Conservation (phyloP, 64 coral and sea anemone species). For the Acropora tenuis region DNA sequence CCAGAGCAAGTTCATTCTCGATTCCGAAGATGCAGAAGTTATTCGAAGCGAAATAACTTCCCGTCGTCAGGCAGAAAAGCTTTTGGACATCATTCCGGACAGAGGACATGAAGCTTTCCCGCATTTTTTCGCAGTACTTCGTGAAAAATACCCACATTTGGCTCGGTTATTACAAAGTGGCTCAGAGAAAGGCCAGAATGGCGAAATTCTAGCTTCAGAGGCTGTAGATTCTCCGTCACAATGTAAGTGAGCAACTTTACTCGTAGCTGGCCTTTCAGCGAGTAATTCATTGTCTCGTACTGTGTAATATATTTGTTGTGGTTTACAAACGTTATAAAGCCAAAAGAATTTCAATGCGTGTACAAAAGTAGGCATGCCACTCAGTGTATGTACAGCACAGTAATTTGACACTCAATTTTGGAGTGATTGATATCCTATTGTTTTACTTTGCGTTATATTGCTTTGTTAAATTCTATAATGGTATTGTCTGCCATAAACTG, state of each 20-base stretch:
- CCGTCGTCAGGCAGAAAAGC: slow-evolving; percentile 65
- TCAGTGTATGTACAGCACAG: no score
- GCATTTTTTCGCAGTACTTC: slow-evolving; percentile 65
- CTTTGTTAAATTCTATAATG: no score
- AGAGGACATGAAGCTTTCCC: slow-evolving; percentile 90
- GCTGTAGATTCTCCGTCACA: slow-evolving; percentile 75
- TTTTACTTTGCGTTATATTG: no score
- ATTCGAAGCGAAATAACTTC: slow-evolving; percentile 69
- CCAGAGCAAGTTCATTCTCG: slow-evolving; percentile 78
- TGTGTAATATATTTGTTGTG: background rate
- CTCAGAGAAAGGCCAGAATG: slow-evolving; percentile 35
- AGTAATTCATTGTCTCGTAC: background rate
- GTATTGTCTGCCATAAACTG: no score
- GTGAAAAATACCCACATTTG: slow-evolving; percentile 93
- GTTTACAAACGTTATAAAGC: no score
- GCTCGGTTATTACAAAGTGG: slow-evolving; percentile 73
- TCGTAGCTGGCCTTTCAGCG: background rate
- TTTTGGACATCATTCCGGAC: slow-evolving; percentile 82
- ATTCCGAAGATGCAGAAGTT: slow-evolving; percentile 75
- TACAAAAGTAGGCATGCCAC: no score
- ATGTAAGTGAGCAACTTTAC: slow-evolving; percentile 47
- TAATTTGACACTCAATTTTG: no score
- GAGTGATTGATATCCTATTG: no score
- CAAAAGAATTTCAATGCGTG: no score
- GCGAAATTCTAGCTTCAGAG: slow-evolving; percentile 25